Evolutionary conservation across 2,888 invertebrate species (phyloP), one percentile per base, ranked within the genome.

Genomic region (Serripes groenlandicus): DNA sequence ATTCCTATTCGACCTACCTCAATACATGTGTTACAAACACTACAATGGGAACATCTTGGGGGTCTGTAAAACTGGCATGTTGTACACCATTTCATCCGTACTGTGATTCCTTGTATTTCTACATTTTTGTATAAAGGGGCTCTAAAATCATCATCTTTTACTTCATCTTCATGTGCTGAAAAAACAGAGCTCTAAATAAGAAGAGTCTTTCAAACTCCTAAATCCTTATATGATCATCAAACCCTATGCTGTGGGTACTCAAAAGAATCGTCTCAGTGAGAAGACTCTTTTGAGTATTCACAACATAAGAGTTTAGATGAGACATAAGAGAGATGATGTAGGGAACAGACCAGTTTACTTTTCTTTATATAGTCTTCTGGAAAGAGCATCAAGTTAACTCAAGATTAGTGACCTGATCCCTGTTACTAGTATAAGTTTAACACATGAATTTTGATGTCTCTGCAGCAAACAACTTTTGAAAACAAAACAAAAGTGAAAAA

Each of bases 11-110:
- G n/a, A n/a, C n/a, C n/a, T 88, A 95, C 95, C 91, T 94, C 94
- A 86, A 94, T 99, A 95, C 99, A 99, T 94, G 98, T 98, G 96
- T 99, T 98, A 96, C 99, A 99, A 81, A 99, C 99, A 91, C 99
- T 99, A 95, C 99, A 99, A 95, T 99, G 99, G 82, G 99, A 99
- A 95, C 99, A 99, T 93, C 99, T 96, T 87, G 99, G 99, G 94
- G 99, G 99, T 93, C 99, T 96, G 95, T 99, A 99, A 96, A 99
- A 99, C 96, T 99, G 98, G 96, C 99, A 99, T 2, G 99, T 99
- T 90, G 98, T 98, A 95, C 99, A 99, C 99, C 99, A 99, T 95
- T 99, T 99, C 99, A 99, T 99, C 86, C 99, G 97, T 85, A 99
- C 99, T 21, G 98, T 98, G 90, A 99, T 98, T 84, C 99, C 99